Percentiles rank a stretch among this genome's conserved stretches.
Evolutionary conservation across 2,888 invertebrate species (phyloP).

Genomic region (Chironomus tentans): DNA sequence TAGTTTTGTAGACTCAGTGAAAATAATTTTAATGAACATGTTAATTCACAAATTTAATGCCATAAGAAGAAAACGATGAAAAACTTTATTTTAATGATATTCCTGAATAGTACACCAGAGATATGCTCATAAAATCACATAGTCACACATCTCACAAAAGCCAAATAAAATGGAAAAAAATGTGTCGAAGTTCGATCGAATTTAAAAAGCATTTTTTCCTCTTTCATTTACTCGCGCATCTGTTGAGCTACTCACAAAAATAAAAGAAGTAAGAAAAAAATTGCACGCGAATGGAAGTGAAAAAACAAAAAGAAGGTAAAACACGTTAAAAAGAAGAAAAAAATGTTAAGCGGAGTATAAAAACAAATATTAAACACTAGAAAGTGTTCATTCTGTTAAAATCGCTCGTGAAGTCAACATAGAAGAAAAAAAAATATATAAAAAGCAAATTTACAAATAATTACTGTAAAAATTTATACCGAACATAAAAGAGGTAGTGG

Average conservation of each 20-base stretch:
- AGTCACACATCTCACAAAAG: neutral
- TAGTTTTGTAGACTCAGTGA: too few relatives aligned
- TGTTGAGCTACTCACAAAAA: slow-evolving; percentile 2
- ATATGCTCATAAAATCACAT: too few relatives aligned
- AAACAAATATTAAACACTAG: slow-evolving; percentile 23
- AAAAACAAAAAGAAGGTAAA: slow-evolving; percentile 22
- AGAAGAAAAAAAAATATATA: neutral
- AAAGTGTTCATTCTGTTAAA: slow-evolving; percentile 25
- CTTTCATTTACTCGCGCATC: slow-evolving; percentile 10
- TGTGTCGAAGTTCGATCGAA: neutral
- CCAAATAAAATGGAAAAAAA: neutral
- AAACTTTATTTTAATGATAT: too few relatives aligned
- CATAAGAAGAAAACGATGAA: too few relatives aligned
- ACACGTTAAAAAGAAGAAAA: slow-evolving; percentile 10
- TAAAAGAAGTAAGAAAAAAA: neutral
- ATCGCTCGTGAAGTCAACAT: slow-evolving; percentile 17
- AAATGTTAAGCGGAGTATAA: slow-evolving; percentile 13
- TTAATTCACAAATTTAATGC: too few relatives aligned
- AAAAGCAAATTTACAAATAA: neutral
- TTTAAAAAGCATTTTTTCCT: slow-evolving; percentile 9
- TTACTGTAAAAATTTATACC: neutral
- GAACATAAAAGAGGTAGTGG: neutral
- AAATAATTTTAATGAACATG: too few relatives aligned
- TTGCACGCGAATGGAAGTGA: slow-evolving; percentile 21
- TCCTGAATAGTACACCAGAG: too few relatives aligned